A percentile compares a stretch with the other conserved stretches of the same genome.
These are phyloP conservation scores for Aphidius ervi DNA, from an alignment of 1,140 invertebrate genomes.

Conservation along the genomic window DNA sequence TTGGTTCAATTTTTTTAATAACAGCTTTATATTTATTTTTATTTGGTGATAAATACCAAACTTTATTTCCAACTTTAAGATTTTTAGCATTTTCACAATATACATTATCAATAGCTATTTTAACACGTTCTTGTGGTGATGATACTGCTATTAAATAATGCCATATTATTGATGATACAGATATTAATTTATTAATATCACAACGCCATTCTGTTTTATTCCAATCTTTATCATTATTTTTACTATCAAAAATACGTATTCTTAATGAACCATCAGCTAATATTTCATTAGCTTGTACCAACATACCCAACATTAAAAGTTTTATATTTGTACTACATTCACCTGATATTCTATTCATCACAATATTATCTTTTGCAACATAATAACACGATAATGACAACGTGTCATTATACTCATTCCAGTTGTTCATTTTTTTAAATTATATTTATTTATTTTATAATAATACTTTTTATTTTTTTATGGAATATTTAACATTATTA, in stretches of 20 bases:
- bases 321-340: slow-evolving; percentile 34
- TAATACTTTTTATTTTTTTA: slow-evolving; percentile 2
- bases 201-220: slow-evolving; percentile 44
- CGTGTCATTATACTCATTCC: slow-evolving; percentile 11
- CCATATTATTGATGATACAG: slow-evolving; percentile 48
- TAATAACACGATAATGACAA: slow-evolving; percentile 27
- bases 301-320: slow-evolving; percentile 33
- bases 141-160: slow-evolving; percentile 50
- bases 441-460: not conserved
- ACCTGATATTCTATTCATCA: slow-evolving; percentile 33
- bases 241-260: slow-evolving; percentile 30
- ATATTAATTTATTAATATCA: slow-evolving; percentile 35
- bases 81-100: slow-evolving; percentile 48
- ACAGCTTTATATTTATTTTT: slow-evolving; percentile 35
- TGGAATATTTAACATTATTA: not conserved
- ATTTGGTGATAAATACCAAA: slow-evolving; percentile 32
- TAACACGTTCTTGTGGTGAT: slow-evolving; percentile 51
- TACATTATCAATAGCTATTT: slow-evolving; percentile 46
- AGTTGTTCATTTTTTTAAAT: slow-evolving; percentile 21
- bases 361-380: slow-evolving; percentile 34
- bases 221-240: slow-evolving; percentile 31
- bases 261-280: slow-evolving; percentile 27
- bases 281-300: slow-evolving; percentile 35
- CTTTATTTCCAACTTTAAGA: slow-evolving; percentile 37
- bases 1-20: slow-evolving; percentile 55